Evolutionary conservation across 1,140 invertebrate genomes (phyloP), one percentile per base, ranked within the genome.

Genomic region (Tetragonula clypearis): DNA sequence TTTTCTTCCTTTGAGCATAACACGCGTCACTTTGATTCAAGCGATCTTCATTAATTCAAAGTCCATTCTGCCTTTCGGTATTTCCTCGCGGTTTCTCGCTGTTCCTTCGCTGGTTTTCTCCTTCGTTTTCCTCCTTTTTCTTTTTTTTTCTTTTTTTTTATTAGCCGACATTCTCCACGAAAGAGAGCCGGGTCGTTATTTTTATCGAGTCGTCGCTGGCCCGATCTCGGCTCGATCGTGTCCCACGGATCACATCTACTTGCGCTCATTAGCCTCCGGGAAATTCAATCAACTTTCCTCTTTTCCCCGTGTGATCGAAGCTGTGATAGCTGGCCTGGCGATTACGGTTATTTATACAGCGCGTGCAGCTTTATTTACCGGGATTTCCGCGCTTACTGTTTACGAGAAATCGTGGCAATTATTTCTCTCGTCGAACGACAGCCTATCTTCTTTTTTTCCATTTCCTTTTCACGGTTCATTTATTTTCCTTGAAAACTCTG

Each of bases 11-110:
- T 49, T 8, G 41, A n/a, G 58, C 26, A 5, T n/a, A 15, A 62
- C 65, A 8, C 60, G 30, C 11, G 41, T 49, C 78, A 56, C 78
- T 80, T 80, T 62, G 68, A 80, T 85, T 85, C 79, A 41, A 85
- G 72, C 56, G 72, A 85, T 75, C 79, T 82, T 81, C 79, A 60
- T 81, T 85, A 81, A 75, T 85, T 81, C 84, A n/a, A 85, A 81
- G 49, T 76, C 69, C 84, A 60, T 55, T 41, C 56, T 58, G n/a
- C n/a, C 69, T 17, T 41, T 56, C 58, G 41, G 35, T 23, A 9
- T 21, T 58, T 14, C 2, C 74, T 41, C 49, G 17, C 11, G n/a
- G 12, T 69, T 75, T 26, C 74, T 26, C 0, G 68, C 30, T 30
- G 30, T 30, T 30, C 30, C 30, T 30, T 1, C 30, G 30, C 73